These are phyloP conservation scores for Hetaerina titia DNA, from an alignment of 2,888 invertebrate species.

Conservation along the genomic window DNA sequence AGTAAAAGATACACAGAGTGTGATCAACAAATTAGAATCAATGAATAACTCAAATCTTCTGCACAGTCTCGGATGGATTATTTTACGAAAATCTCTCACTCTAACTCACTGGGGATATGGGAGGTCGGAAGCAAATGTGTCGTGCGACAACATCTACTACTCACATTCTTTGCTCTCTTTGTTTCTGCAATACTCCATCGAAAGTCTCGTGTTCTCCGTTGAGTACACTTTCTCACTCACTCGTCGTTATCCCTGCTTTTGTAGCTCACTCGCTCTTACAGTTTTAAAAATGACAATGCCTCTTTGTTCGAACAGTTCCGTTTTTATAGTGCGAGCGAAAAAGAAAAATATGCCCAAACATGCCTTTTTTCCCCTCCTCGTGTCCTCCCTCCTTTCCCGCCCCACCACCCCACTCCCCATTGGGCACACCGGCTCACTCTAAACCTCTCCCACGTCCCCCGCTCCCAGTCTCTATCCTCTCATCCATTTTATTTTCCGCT, in stretches of 20 bases:
- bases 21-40: neutral
- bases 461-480: neutral
- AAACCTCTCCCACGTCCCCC: neutral
- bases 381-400: neutral
- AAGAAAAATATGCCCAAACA: neutral
- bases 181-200: neutral
- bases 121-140: neutral
- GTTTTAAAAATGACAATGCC: neutral
- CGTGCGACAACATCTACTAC: neutral
- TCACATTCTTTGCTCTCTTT: conserved; percentile 3
- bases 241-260: neutral
- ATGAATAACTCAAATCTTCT: neutral
- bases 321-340: neutral
- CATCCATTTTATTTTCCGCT: conserved; percentile 24
- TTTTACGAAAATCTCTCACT: neutral
- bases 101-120: neutral
- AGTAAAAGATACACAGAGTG: neutral
- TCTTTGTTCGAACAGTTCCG: neutral
- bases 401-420: neutral
- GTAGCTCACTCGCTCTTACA: neutral
- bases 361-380: neutral
- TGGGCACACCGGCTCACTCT: neutral
- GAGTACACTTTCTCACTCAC: neutral
- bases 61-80: neutral
- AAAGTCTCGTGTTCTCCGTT: neutral